These are phyloP conservation scores for Tribolium freemani DNA, from an alignment of 2,888 invertebrate species.

Conservation along the genomic window DNA sequence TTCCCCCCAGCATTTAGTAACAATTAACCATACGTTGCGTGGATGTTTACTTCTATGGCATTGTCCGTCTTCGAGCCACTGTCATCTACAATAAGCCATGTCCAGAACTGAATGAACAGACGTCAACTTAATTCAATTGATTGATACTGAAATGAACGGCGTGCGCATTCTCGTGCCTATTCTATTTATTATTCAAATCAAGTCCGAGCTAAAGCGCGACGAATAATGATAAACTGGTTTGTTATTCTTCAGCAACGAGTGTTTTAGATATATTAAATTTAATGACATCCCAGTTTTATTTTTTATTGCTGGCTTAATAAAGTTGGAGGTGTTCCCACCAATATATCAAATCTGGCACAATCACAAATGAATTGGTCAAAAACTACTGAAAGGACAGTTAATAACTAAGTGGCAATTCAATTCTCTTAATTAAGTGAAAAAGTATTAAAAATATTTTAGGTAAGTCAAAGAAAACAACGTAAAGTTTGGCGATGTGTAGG, in stretches of 20 bases:
- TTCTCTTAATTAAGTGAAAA: too few species aligned
- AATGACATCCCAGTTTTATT: constrained; percentile 32
- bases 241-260: constrained; percentile 39
- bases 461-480: too few species aligned
- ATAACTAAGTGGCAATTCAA: too few species aligned
- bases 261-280: constrained; percentile 41
- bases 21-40: constrained; percentile 39
- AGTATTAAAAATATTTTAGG: too few species aligned
- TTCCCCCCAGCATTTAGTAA: constrained; percentile 32
- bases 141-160: constrained; percentile 43
- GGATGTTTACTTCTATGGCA: constrained; percentile 26
- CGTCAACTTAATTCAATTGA: constrained; percentile 44
- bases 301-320: constrained; percentile 24
- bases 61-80: constrained; percentile 38
- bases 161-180: constrained; percentile 45
- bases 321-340: neutral
- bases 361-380: too few species aligned
- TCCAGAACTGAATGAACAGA: constrained; percentile 32
- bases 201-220: constrained; percentile 42
- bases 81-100: constrained; percentile 33
- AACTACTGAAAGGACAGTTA: too few species aligned
- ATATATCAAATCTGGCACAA: neutral
- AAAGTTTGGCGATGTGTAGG: too few species aligned
- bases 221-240: constrained; percentile 46
- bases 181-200: constrained; percentile 45